These are phyloP conservation scores for Drosophila guanche DNA, from an alignment of 1,140 invertebrate genomes.

Conservation along the genomic window DNA sequence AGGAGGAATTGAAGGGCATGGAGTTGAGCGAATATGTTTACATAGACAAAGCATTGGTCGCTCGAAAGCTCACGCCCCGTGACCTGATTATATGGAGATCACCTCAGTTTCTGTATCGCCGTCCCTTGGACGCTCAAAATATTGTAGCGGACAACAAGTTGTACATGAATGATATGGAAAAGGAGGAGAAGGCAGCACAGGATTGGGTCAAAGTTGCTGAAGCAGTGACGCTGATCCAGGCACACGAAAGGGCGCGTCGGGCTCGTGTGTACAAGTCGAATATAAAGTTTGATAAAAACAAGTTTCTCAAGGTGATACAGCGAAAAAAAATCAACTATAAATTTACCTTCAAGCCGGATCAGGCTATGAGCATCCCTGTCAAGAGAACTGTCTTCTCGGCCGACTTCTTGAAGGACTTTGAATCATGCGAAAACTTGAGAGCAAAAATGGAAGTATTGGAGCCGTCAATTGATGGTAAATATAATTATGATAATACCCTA, in stretches of 20 bases:
- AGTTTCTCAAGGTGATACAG: conserved; percentile 48
- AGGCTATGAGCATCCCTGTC: conserved; percentile 72
- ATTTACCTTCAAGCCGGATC: conserved; percentile 74
- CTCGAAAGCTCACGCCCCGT: conserved; percentile 86
- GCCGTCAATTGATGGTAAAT: conserved; percentile 19
- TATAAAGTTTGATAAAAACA: conserved; percentile 63
- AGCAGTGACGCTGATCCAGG: conserved; percentile 84
- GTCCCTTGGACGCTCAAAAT: conserved; percentile 69
- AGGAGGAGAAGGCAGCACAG: conserved; percentile 35
- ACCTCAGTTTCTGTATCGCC: conserved; percentile 66
- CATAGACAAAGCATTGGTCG: conserved; percentile 86
- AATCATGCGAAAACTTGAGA: conserved; percentile 49
- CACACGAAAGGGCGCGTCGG: conserved; percentile 85
- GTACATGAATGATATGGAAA: conserved; percentile 63
- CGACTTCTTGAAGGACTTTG: conserved; percentile 59
- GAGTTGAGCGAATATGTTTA: conserved; percentile 85
- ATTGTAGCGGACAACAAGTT: conserved; percentile 56
- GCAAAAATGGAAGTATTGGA: conserved; percentile 22
- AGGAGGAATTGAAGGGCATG: conserved; percentile 83
- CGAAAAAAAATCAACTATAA: conserved; percentile 60
- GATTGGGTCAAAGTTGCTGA: conserved; percentile 45
- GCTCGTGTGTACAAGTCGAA: conserved; percentile 84
- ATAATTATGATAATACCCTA: not conserved
- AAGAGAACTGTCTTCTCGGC: conserved; percentile 72
- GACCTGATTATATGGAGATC: conserved; percentile 84